Evolutionary conservation across 1,140 invertebrate genomes (phyloP).

Genomic region (Scaptomyza pallida): DNA sequence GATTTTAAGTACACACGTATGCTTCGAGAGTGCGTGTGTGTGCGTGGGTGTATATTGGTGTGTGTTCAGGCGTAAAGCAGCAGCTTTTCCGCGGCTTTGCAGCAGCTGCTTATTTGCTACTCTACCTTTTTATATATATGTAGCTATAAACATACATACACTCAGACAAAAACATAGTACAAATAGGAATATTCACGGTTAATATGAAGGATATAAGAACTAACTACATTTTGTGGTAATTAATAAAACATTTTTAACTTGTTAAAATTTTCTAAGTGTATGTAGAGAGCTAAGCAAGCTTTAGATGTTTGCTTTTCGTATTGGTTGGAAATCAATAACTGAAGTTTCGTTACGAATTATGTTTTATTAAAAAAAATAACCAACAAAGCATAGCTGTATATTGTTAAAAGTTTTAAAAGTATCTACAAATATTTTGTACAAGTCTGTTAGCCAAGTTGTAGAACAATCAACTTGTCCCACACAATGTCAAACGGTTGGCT

Average conservation of each 20-base stretch:
- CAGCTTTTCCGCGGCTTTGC: not conserved
- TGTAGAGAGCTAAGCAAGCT: too few species aligned
- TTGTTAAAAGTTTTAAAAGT: slow-evolving; percentile 15
- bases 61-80: not conserved
- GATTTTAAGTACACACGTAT: slow-evolving; percentile 31
- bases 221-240: too few species aligned
- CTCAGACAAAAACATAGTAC: too few species aligned
- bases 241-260: too few species aligned
- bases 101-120: slow-evolving; percentile 12
- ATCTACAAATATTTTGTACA: not conserved
- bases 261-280: too few species aligned
- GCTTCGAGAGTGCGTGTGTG: not conserved
- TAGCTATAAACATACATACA: not conserved
- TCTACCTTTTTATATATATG: not conserved
- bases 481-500: slow-evolving; percentile 3
- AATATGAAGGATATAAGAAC: too few species aligned
- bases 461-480: not conserved
- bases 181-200: too few species aligned
- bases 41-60: not conserved
- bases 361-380: slow-evolving; percentile 9
- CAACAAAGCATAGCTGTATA: too few species aligned
- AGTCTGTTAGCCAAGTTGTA: slow-evolving; percentile 4
- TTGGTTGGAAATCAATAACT: slow-evolving; percentile 16
- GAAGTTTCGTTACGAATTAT: slow-evolving; percentile 10
- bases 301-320: not conserved